A percentile compares a stretch with the other conserved stretches of the same genome.
These are phyloP conservation scores for Xanthorhoe designata DNA, from an alignment of 2,888 invertebrate species.

Conservation along the genomic window DNA sequence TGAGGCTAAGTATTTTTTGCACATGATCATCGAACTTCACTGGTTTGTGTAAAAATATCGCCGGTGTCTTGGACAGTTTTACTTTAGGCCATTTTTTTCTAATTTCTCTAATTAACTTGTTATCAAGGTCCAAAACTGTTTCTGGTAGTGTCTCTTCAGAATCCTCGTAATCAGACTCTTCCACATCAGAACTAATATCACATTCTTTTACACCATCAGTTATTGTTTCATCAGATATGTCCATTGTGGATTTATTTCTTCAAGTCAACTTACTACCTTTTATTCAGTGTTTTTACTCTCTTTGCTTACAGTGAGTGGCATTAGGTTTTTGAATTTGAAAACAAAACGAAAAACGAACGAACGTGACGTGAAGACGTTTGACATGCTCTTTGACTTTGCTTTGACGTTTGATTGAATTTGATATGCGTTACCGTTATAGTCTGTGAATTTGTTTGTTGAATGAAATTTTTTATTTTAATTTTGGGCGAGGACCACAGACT, in stretches of 20 bases:
- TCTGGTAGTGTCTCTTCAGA: conserved; percentile 11
- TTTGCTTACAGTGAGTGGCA: too few relatives aligned
- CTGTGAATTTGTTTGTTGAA: too few relatives aligned
- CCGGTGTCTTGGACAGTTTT: conserved; percentile 53
- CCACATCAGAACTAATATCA: background rate
- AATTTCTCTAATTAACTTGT: conserved; percentile 4
- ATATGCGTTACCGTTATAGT: too few relatives aligned
- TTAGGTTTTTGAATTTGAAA: too few relatives aligned
- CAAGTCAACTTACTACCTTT: background rate
- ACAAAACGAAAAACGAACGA: too few relatives aligned
- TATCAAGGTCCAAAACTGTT: conserved; percentile 24
- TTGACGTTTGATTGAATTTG: too few relatives aligned
- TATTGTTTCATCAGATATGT: conserved; percentile 17
- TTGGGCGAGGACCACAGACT: too few relatives aligned
- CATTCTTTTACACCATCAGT: conserved; percentile 21
- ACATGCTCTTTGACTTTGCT: too few relatives aligned
- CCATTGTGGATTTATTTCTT: conserved; percentile 13
- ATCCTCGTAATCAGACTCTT: conserved; percentile 3
- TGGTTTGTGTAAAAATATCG: conserved; percentile 63
- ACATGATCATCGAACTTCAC: conserved; percentile 52
- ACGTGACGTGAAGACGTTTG: too few relatives aligned
- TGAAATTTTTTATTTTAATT: too few relatives aligned
- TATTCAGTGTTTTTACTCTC: too few relatives aligned
- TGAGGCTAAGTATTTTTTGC: conserved; percentile 49
- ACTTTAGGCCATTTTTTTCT: conserved; percentile 55